Evolutionary conservation across 2,888 invertebrate genomes (phyloP), one percentile per base, ranked within the genome.

Genomic region (Brachyopa scutellaris): DNA sequence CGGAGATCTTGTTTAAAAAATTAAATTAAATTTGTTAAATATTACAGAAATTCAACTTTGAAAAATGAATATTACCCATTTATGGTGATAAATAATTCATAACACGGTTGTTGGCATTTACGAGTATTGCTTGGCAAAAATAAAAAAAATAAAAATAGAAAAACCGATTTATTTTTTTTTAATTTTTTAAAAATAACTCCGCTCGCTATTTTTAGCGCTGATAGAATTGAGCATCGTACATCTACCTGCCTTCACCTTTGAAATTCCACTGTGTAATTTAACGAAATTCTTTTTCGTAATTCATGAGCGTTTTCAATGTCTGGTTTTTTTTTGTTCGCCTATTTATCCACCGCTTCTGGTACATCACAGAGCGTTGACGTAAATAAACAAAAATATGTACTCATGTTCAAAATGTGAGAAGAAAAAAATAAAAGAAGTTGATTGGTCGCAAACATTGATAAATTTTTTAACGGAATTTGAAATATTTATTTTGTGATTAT

Each of bases 161-260:
- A 26, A 26, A 26, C 26, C 3, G 26, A 40, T 2, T 3, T 9
- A 15, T 11, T 7, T 31, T 21, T 7, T 6, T 21, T 21, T 7
- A 0, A 9, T 36, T 49, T 29, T 45, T n/a, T n/a, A 15, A 17
- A 57, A 67, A 33, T 42, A 69, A 29, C 47, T 21, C 9, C 6
- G 1, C n/a, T n/a, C 0, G 31, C 21, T 70, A 70, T 70, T 70
- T 49, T 40, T 40, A 59, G 70, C 59, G 49, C 49, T 49, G 59
- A 69, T 57, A 57, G 69, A 38, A 70, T 15, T 17, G 4, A 49
- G 5, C 21, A 26, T 23, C n/a, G n/a, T 47, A 57, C 51, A 70
- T 59, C 59, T 61, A 70, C 70, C 70, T 61, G 51, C 40, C 51
- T 61, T 61, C 51, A 61, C 49, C 70, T 40, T 61, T 70, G 17